phyloP scores from a whole-genome alignment of 2,888 invertebrate genomes.

The Trilocha varians region DNA sequence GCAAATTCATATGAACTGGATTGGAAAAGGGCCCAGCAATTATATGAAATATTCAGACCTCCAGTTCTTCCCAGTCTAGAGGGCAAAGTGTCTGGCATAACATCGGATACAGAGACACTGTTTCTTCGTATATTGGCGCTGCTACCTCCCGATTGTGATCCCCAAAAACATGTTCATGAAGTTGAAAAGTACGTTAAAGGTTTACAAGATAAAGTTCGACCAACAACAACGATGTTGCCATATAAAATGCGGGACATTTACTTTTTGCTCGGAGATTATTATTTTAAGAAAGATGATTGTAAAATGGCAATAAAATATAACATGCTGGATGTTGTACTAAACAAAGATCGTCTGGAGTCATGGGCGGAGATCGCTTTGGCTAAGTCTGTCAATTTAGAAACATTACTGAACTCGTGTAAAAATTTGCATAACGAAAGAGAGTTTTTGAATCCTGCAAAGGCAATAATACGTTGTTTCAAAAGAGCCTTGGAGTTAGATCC shows the following conservation, averaged over 20 bases:
- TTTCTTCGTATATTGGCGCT: conserved; percentile 80
- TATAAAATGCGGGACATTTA: conserved; percentile 82
- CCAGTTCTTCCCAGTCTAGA: conserved; percentile 86
- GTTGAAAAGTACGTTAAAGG: conserved; percentile 81
- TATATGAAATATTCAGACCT: conserved; percentile 88
- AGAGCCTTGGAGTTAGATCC: conserved; percentile 84
- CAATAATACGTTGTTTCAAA: conserved; percentile 86
- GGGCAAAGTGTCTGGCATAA: conserved; percentile 81
- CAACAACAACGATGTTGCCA: conserved; percentile 66
- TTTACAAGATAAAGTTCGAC: conserved; percentile 67
- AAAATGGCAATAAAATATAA: conserved; percentile 85
- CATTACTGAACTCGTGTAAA: conserved; percentile 83
- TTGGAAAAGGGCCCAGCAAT: conserved; percentile 81
- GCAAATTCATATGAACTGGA: conserved; percentile 78
- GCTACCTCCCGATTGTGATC: conserved; percentile 79
- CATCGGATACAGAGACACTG: conserved; percentile 84
- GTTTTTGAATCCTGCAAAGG: conserved; percentile 79
- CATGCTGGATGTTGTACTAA: conserved; percentile 85
- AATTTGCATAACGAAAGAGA: conserved; percentile 74
- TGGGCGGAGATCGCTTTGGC: conserved; percentile 94
- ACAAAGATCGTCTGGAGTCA: conserved; percentile 87
- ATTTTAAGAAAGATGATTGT: conserved; percentile 90
- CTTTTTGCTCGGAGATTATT: conserved; percentile 93
- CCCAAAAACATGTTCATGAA: conserved; percentile 74
- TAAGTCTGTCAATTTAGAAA: conserved; percentile 83